Base-by-base conservation (phyloP, 92 coral and sea anemone species). In the Zoanthus sansibaricus region DNA sequence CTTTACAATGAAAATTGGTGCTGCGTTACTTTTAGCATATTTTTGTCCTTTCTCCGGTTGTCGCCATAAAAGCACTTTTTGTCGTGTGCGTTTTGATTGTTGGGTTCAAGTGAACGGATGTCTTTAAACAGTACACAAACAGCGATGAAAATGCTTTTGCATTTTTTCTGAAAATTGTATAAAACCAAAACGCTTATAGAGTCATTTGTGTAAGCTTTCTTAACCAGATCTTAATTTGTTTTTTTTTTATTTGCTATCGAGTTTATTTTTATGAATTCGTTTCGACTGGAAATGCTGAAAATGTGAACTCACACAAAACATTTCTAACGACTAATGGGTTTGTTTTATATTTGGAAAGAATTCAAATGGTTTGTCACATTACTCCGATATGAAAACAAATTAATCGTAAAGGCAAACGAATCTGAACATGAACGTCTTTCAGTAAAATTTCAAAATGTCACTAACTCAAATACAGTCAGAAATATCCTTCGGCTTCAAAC, bases 331-430 rank as follows among this genome's bases (percentile, higher is more conserved):
- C 9, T 17, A 62, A 62, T 62, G 30, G 30, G 20, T 62, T 62
- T 18, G 20, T 62, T 62, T 5, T n/a, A 37, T 37, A 37, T 62
- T 62, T 20, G 69, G n/a, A 17, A 62, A 5, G 69, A 18, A 62
- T 62, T 62, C 69, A 62, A 62, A 62, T 62, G 10, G 69, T 62
- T 62, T n/a, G 69, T 20, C 69, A 49, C 55, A 62, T 62, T 62
- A 62, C 6, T 62, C n/a, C 21, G 6, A 1, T 16, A 62, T 31
- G 8, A 62, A 62, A 62, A 17, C 32, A 62, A 62, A 62, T 62
- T 62, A 62, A 62, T 62, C 21, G n/a, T 62, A 62, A 17, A 62
- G 21, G 21, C 69, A 62, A 62, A 62, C 69, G 17, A 62, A 17
- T 18, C 25, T 17, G 9, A 62, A 62, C 10, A 17, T 58, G 6